Conservation (phyloP, 2,113 vertebrate genomes). For the Rhinogobius similis region DNA sequence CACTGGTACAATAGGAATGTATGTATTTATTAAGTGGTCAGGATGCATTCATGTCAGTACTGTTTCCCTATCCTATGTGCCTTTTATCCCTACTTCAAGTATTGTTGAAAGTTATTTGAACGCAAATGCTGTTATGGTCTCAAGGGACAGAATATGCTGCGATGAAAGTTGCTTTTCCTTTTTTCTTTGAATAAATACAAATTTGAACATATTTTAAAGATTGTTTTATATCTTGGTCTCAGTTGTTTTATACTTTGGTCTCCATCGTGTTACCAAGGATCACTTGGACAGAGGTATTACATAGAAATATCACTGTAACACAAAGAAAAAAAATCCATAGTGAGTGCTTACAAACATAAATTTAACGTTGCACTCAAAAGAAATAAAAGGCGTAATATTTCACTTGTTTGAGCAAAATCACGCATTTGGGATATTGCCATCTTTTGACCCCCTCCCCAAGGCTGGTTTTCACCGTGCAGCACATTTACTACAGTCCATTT, state of each 20-base stretch:
- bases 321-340: background rate
- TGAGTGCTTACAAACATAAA: background rate
- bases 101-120: slow-evolving; percentile 41
- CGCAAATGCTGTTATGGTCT: slow-evolving; percentile 41
- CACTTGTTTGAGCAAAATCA: slow-evolving; percentile 26
- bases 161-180: slow-evolving; percentile 16
- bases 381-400: background rate
- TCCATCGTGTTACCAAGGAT: background rate
- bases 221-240: background rate
- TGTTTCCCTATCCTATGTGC: slow-evolving; percentile 51
- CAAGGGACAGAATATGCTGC: slow-evolving; percentile 20
- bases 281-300: background rate
- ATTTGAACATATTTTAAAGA: slow-evolving; percentile 28
- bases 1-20: slow-evolving; percentile 39
- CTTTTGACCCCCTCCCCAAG: slow-evolving; percentile 51
- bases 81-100: slow-evolving; percentile 49
- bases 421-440: slow-evolving; percentile 33
- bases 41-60: slow-evolving; percentile 39
- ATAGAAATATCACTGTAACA: background rate
- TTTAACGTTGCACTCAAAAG: background rate
- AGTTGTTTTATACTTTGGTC: background rate
- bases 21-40: slow-evolving; percentile 64
- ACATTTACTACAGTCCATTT: slow-evolving; percentile 84
- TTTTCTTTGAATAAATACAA: slow-evolving; percentile 54
- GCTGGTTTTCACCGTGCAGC: slow-evolving; percentile 72